Conservation (phyloP, 2,888 invertebrate species). For the Autographa pulchrina region DNA sequence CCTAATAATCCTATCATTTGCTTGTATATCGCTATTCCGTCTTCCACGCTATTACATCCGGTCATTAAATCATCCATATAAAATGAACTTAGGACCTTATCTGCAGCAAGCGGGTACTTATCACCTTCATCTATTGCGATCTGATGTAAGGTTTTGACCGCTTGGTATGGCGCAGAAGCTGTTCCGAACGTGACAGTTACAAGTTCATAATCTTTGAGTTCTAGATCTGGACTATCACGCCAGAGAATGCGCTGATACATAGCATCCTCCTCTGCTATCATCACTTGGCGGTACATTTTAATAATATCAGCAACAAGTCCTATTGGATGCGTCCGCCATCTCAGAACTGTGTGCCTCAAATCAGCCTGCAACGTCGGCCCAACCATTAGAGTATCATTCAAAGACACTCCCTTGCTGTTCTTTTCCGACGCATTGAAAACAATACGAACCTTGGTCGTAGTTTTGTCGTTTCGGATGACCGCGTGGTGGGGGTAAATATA, state of each 20-base stretch:
- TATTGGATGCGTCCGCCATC: constrained; percentile 6
- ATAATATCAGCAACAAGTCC: constrained; percentile 20
- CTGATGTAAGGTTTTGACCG: constrained; percentile 6
- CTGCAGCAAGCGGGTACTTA: neutral
- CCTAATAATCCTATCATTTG: constrained; percentile 16
- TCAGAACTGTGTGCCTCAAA: constrained; percentile 13
- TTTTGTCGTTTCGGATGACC: constrained; percentile 49
- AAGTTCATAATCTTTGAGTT: neutral
- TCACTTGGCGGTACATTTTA: constrained; percentile 28
- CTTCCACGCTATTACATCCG: neutral
- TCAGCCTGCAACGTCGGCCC: constrained; percentile 16
- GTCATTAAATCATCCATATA: neutral
- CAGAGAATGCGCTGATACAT: constrained; percentile 17
- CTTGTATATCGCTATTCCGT: constrained; percentile 21
- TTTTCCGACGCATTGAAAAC: constrained; percentile 17
- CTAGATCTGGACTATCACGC: constrained; percentile 10
- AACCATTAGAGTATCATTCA: constrained; percentile 18
- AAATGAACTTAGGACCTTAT: neutral
- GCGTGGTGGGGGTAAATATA: constrained; percentile 63
- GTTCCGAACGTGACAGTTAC: constrained; percentile 14
- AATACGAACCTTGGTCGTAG: constrained; percentile 15
- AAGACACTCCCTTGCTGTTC: constrained; percentile 9
- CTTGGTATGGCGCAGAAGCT: constrained; percentile 13
- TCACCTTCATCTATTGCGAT: constrained; percentile 3
- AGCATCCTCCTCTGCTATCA: constrained; percentile 7